Percentiles rank a stretch among this genome's conserved stretches.
Conservation (phyloP, 1,140 invertebrate genomes). For the Arion vulgaris region DNA sequence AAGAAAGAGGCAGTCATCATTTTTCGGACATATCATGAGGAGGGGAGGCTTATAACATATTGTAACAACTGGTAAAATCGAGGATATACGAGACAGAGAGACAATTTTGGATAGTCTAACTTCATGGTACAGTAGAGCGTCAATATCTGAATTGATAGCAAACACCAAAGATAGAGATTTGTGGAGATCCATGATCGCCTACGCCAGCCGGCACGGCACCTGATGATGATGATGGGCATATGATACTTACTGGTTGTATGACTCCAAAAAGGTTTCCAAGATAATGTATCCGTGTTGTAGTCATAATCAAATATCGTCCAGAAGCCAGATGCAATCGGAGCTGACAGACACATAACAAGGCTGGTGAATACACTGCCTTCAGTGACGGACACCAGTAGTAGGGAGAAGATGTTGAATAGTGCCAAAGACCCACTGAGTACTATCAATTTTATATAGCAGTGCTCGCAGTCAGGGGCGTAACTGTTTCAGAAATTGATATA, state of each 20-base stretch:
- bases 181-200: too few species aligned
- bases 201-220: too few species aligned
- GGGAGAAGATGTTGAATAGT: constrained; percentile 8
- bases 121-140: too few species aligned
- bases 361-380: constrained; percentile 18
- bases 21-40: too few species aligned
- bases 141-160: too few species aligned
- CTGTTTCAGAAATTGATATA: background rate
- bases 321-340: constrained; percentile 9
- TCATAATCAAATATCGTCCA: constrained; percentile 32
- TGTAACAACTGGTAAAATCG: too few species aligned
- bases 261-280: constrained; percentile 9
- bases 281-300: constrained; percentile 9
- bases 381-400: constrained; percentile 23
- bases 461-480: constrained; percentile 19
- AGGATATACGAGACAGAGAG: too few species aligned
- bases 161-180: too few species aligned
- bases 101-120: too few species aligned
- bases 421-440: background rate
- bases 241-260: constrained; percentile 8
- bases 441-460: constrained; percentile 9
- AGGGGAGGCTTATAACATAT: too few species aligned
- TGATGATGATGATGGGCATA: background rate
- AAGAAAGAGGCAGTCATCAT: too few species aligned
- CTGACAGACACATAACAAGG: background rate